Evolutionary conservation across 2,113 vertebrate species (phyloP), one percentile per base, ranked within the genome.

Genomic region (Cavia aperea): DNA sequence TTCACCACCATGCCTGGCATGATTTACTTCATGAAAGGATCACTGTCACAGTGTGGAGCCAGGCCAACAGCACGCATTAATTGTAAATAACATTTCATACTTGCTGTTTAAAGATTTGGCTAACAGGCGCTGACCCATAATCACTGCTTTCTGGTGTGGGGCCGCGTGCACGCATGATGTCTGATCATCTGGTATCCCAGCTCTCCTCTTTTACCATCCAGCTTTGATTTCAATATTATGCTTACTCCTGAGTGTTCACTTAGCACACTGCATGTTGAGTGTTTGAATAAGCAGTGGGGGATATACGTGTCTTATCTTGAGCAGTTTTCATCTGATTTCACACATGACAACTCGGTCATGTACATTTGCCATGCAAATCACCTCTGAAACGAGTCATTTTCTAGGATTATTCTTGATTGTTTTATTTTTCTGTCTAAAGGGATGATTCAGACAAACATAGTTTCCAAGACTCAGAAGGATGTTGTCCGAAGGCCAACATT

Each of bases 401-500:
- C 86, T 79, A 68, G 85, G 21, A 36, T 66, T 18, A 46, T 58
- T 73, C 51, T 78, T 91, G 43, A 88, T 89, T 77, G 46, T 63
- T 94, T 33, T 78, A 29, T 54, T 87, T 70, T 92, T 88, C 86
- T 91, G 4, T 94, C 84, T 91, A 60, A 96, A 99, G 98, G 96
- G 73, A 99, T 99, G 99, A 97, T 49, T 95, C 99, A 99, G 97
- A 97, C 95, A 93, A 99, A 99, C 83, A 0, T 83, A 3, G 73
- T 2, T 9, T 97, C 81, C 93, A 97, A 96, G 82, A 98, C 98
- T 58, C 95, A 8, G 94, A 98, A 98, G 93, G 93, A 33, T 4
- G 97, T 99, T 43, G 49, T 98, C 78, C 97, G 99, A 86, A 98
- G 99, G 91, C 99, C 99, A 2, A 87, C 93, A 33, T 99, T 99